Percentiles rank a stretch among this genome's conserved stretches.
These are phyloP conservation scores for Drosophila rellima DNA, from an alignment of 2,888 invertebrate species.

Conservation along the genomic window DNA sequence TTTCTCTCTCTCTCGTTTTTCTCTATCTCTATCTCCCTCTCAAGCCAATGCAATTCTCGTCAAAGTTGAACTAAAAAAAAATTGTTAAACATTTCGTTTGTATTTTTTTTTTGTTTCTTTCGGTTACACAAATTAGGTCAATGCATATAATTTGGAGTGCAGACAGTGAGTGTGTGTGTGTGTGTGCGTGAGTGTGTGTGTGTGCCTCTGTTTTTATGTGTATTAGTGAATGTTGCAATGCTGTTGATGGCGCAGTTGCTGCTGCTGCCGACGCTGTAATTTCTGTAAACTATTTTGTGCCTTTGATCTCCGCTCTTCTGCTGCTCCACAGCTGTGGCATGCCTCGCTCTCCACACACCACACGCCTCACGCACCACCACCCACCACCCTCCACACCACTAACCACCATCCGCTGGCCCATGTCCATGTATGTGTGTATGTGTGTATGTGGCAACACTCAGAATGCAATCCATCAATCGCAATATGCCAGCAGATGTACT, in stretches of 20 bases:
- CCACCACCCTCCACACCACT: conserved; percentile 2
- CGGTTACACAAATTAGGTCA: conserved; percentile 64
- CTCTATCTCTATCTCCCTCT: conserved; percentile 12
- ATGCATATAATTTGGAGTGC: conserved; percentile 70
- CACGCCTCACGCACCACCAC: background rate
- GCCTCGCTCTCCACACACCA: background rate
- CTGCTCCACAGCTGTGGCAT: conserved; percentile 11
- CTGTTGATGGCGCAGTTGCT: conserved; percentile 46
- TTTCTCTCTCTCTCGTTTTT: conserved; percentile 3
- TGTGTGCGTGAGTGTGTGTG: conserved; percentile 10
- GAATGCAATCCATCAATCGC: conserved; percentile 77
- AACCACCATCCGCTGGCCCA: background rate
- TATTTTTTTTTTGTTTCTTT: conserved; percentile 27
- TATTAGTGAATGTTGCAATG: conserved; percentile 65
- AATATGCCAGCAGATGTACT: conserved; percentile 30
- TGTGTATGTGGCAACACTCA: conserved; percentile 63
- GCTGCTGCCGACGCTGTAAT: conserved; percentile 35
- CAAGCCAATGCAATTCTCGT: conserved; percentile 63
- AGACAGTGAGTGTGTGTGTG: conserved; percentile 15
- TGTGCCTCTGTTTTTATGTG: conserved; percentile 18
- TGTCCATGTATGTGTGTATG: background rate
- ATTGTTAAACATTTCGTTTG: conserved; percentile 40
- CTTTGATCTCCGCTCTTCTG: conserved; percentile 66
- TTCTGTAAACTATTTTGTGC: conserved; percentile 52
- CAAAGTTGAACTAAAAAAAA: conserved; percentile 26